Evolutionary conservation across 2,797 vertebrate genomes (phyloP), one percentile per base, ranked within the genome.

Genomic region (Erpetoichthys calabaricus): DNA sequence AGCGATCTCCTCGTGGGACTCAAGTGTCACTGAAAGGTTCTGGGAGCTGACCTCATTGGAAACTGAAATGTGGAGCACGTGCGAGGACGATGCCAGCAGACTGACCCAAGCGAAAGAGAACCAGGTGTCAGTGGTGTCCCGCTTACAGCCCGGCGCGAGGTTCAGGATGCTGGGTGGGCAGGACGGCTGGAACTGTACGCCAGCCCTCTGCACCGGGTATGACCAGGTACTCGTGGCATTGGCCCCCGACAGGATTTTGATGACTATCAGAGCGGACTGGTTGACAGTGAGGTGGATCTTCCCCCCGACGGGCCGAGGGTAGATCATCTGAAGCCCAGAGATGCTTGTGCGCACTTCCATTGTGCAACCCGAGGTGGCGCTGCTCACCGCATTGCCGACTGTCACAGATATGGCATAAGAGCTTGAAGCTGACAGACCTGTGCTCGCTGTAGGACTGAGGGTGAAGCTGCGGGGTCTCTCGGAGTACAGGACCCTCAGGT

Each of bases 201-300:
- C 75, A 1, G 63, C 72, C 44, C 64, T 75, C 8, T 69, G 71
- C 54, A 84, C 71, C 0, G 81, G 82, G 3, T 66, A 73, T 2
- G 79, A 84, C 86, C 86, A 89, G 5, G 74, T 75, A 53, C 81
- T 83, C 3, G 46, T 70, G 45, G 74, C 72, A 2, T 65, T 70
- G 45, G 68, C 63, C 41, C 74, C 80, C 45, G 74, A 78, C 5
- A 59, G 25, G 5, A 77, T 72, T 63, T 68, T 77, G 56, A 85
- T 60, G 42, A 86, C 70, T 6, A 86, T 62, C 7, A 81, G 44
- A 1, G 62, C 65, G 7, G 72, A 68, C 41, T 60, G 7, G 3
- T 77, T 72, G 25, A 80, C 62, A 55, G 68, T 61, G 8, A 87
- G 45, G 10, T 86, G 67, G 59, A 89, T 75, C 59, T 60, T 68